These are phyloP conservation scores for Mnemiopsis leidyi DNA, from an alignment of 37 sponge, comb jelly and placozoan species.

Conservation along the genomic window DNA sequence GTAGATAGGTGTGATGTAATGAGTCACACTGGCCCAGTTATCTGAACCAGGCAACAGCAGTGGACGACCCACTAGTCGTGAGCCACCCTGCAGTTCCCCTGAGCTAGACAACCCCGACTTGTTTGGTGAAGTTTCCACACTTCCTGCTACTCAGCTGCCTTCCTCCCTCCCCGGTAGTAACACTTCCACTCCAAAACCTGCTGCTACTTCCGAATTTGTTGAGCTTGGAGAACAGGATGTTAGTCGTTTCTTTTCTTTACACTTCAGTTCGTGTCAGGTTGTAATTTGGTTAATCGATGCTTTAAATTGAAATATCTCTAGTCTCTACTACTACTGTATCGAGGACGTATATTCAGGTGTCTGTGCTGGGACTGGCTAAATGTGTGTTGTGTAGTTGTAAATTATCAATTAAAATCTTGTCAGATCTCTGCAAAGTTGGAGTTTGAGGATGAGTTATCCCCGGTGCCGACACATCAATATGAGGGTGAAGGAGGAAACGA, in stretches of 20 bases:
- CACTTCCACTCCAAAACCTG: slow-evolving; percentile 1
- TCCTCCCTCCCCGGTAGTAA: neutral
- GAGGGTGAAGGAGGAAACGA: neutral
- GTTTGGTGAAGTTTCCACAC: neutral
- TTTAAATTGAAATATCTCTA: no score
- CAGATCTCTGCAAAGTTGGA: slow-evolving; percentile 58
- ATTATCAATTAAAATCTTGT: neutral
- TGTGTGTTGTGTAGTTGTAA: no score
- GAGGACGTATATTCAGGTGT: no score
- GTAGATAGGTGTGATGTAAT: slow-evolving; percentile 6
- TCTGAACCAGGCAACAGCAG: neutral
- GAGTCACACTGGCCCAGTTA: neutral
- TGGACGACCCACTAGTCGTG: neutral
- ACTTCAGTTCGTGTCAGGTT: no score
- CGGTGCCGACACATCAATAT: neutral
- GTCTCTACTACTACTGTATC: no score
- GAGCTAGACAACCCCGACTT: neutral
- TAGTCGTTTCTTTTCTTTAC: no score
- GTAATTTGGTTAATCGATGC: neutral
- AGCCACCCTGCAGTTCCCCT: neutral
- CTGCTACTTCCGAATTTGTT: neutral
- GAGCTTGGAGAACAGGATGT: slow-evolving; percentile 25
- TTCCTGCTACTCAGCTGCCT: neutral
- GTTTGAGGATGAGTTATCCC: slow-evolving; percentile 55
- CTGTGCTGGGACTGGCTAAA: no score